Evolutionary conservation across 2,888 invertebrate species (phyloP).

Genomic region (Harmothoe impar): DNA sequence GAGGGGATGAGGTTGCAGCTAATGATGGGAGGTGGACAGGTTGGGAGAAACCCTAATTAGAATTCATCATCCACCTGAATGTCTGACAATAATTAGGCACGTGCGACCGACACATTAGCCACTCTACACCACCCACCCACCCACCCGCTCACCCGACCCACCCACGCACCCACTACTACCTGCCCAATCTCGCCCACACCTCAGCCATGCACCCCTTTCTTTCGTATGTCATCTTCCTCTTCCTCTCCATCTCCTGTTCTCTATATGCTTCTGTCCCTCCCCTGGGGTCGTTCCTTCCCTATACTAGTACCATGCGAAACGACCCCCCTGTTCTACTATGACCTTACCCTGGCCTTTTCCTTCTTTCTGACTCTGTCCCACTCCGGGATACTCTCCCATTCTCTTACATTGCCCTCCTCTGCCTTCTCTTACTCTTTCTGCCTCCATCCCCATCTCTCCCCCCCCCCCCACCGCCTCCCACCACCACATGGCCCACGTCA

Average conservation of each 20-base stretch:
- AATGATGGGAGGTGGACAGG: constrained; percentile 14
- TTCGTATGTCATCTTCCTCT: background rate
- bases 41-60: background rate
- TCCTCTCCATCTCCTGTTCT: background rate
- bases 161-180: background rate
- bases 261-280: background rate
- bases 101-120: background rate
- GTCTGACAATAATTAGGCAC: background rate
- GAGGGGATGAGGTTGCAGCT: background rate
- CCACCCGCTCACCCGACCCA: no score
- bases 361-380: no score
- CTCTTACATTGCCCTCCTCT: background rate
- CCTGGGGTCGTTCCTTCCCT: no score
- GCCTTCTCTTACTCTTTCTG: background rate
- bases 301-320: no score
- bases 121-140: no score
- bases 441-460: background rate
- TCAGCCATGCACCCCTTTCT: background rate
- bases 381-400: no score
- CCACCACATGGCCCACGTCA: constrained; percentile 3
- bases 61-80: background rate
- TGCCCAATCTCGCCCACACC: background rate
- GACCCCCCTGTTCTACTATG: background rate
- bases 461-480: no score
- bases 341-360: no score